phyloP scores from a whole-genome alignment of 2,888 invertebrate species.

The Thyatira batis region DNA sequence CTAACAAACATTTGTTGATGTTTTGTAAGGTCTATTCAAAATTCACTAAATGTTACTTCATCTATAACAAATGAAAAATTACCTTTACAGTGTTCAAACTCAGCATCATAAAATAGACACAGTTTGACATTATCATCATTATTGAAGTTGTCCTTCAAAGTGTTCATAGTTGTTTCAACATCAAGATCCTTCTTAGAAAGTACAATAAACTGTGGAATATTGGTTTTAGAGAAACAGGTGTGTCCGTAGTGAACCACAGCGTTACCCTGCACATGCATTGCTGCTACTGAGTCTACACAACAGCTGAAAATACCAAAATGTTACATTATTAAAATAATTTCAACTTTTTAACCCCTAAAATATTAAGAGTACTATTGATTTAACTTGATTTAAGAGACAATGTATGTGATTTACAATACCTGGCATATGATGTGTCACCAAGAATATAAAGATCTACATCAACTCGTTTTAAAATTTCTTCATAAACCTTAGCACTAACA shows the following conservation, averaged over 20 bases:
- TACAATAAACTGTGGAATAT: slow-evolving; percentile 89
- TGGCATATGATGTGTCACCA: slow-evolving; percentile 96
- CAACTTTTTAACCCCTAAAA: too few species aligned
- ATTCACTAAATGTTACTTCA: too few species aligned
- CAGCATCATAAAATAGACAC: slow-evolving; percentile 86
- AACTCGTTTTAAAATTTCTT: slow-evolving; percentile 70
- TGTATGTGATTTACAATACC: slow-evolving; percentile 61
- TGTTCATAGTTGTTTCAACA: slow-evolving; percentile 46
- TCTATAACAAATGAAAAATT: slow-evolving; percentile 14
- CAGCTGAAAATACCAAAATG: slow-evolving; percentile 84
- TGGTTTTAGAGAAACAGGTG: slow-evolving; percentile 90
- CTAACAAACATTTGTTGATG: too few species aligned
- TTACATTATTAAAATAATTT: too few species aligned
- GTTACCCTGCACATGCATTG: slow-evolving; percentile 93
- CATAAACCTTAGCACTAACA: slow-evolving; percentile 86
- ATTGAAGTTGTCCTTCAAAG: slow-evolving; percentile 43
- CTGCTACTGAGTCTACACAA: slow-evolving; percentile 94
- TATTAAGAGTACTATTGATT: too few species aligned
- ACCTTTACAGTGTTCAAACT: slow-evolving; percentile 85
- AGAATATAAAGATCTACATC: slow-evolving; percentile 88
- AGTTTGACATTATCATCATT: slow-evolving; percentile 55
- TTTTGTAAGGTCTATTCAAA: too few species aligned
- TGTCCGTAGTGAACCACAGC: slow-evolving; percentile 95
- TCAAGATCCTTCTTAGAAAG: slow-evolving; percentile 85
- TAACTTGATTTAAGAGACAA: too few species aligned